phyloP scores from a whole-genome alignment of 1,140 invertebrate species.

The Cydia pomonella region DNA sequence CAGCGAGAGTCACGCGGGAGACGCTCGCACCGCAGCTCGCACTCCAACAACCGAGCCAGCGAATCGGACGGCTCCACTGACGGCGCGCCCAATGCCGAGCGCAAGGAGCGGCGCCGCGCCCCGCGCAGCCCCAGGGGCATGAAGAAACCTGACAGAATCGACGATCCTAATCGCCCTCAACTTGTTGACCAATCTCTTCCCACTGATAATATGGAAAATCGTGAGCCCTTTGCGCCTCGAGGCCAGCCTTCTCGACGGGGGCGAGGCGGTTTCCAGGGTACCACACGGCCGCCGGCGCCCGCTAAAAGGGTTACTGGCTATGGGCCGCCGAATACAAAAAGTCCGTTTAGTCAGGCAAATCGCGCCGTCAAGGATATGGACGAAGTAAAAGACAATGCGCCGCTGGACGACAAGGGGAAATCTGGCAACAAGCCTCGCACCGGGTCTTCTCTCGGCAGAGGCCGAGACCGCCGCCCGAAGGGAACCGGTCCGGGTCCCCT shows the following conservation, averaged over 20 bases:
- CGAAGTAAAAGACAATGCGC: slow-evolving; percentile 69
- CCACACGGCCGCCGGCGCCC: slow-evolving; percentile 73
- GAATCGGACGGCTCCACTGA: slow-evolving; percentile 74
- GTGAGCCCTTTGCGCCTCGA: slow-evolving; percentile 86
- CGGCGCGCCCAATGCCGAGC: slow-evolving; percentile 62
- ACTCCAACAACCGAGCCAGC: slow-evolving; percentile 75
- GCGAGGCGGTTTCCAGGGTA: slow-evolving; percentile 84
- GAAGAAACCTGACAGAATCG: slow-evolving; percentile 64
- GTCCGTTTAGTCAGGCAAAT: slow-evolving; percentile 85
- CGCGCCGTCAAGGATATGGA: slow-evolving; percentile 77
- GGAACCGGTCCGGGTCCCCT: slow-evolving; percentile 80
- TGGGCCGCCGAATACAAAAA: slow-evolving; percentile 88
- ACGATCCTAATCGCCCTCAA: slow-evolving; percentile 51
- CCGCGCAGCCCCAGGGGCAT: slow-evolving; percentile 66
- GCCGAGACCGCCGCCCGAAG: slow-evolving; percentile 81
- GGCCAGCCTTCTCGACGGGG: slow-evolving; percentile 91
- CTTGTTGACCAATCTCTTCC: slow-evolving; percentile 46
- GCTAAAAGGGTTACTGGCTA: slow-evolving; percentile 86
- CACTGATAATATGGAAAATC: slow-evolving; percentile 64
- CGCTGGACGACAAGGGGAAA: slow-evolving; percentile 69
- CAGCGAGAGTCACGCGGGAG: slow-evolving; percentile 68
- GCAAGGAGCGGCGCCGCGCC: slow-evolving; percentile 68
- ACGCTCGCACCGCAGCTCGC: slow-evolving; percentile 69
- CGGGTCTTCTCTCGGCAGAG: slow-evolving; percentile 85
- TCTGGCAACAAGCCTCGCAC: slow-evolving; percentile 85